phyloP scores from a whole-genome alignment of 2,888 invertebrate species.

The Mactromeris polynyma region DNA sequence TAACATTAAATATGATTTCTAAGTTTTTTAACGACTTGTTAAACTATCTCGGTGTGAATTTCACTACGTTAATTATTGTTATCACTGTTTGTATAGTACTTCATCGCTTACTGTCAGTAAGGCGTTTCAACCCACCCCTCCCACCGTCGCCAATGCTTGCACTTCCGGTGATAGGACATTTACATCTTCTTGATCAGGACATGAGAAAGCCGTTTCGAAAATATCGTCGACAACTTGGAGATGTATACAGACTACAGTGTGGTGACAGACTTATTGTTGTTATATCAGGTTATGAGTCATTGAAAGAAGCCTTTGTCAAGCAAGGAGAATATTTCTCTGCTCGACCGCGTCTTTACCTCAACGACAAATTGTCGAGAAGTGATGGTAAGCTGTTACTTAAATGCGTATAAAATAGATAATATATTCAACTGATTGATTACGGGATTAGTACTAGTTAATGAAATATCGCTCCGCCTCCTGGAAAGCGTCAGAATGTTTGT shows the following conservation, averaged over 20 bases:
- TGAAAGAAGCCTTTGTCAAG: conserved; percentile 48
- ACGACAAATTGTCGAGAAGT: conserved; percentile 2
- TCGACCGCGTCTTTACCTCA: conserved; percentile 26
- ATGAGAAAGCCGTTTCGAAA: conserved; percentile 30
- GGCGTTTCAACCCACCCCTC: conserved; percentile 13
- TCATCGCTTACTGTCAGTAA: conserved; percentile 3
- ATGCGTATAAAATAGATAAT: too few relatives aligned
- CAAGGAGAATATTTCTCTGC: conserved; percentile 34
- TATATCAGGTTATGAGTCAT: conserved; percentile 39
- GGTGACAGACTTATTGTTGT: conserved; percentile 29
- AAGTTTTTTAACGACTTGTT: not conserved
- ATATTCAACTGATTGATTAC: too few relatives aligned
- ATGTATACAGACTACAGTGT: conserved; percentile 44
- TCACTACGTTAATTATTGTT: not conserved
- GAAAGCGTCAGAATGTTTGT: too few relatives aligned
- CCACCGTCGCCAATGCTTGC: conserved; percentile 44
- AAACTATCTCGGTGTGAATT: not conserved
- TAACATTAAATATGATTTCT: not conserved
- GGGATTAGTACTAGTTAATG: too few relatives aligned
- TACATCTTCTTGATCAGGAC: conserved; percentile 36
- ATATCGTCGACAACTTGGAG: conserved; percentile 35
- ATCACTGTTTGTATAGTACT: conserved; percentile 24
- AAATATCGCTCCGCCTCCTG: too few relatives aligned
- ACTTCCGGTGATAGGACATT: conserved; percentile 51
- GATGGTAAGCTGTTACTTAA: too few relatives aligned